Conservation (phyloP, 2,888 invertebrate species). For the Macrosiphum euphorbiae region DNA sequence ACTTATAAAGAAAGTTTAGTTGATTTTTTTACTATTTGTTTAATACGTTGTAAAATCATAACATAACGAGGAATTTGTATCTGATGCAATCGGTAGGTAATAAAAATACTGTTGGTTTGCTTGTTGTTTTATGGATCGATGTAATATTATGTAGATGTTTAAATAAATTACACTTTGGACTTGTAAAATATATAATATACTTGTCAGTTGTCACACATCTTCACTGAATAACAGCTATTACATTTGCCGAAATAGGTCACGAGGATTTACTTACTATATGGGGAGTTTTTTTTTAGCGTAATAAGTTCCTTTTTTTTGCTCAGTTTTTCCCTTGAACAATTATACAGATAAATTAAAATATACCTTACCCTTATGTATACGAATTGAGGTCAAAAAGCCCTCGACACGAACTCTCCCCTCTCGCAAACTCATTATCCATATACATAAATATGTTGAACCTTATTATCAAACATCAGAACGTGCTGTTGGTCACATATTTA, state of each 20-base stretch:
- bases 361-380: not conserved
- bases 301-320: conserved; percentile 9
- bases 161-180: not conserved
- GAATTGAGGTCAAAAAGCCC: conserved; percentile 36
- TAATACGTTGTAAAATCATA: not conserved
- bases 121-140: not conserved
- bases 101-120: not conserved
- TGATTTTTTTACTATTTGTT: not conserved
- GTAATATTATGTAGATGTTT: not conserved
- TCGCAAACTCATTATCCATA: not conserved
- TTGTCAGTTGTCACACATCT: not conserved
- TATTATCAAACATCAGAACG: conserved; percentile 28
- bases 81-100: not conserved
- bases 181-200: not conserved
- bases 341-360: conserved; percentile 35
- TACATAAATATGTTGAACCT: not conserved
- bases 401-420: not conserved
- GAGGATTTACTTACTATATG: conserved; percentile 5
- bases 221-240: not conserved
- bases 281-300: not conserved
- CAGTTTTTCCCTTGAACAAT: conserved; percentile 40
- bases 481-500: not conserved
- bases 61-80: not conserved
- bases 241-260: conserved; percentile 32
- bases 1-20: not conserved